phyloP scores from a whole-genome alignment of 2,888 invertebrate genomes.

The Acheta domesticus region DNA sequence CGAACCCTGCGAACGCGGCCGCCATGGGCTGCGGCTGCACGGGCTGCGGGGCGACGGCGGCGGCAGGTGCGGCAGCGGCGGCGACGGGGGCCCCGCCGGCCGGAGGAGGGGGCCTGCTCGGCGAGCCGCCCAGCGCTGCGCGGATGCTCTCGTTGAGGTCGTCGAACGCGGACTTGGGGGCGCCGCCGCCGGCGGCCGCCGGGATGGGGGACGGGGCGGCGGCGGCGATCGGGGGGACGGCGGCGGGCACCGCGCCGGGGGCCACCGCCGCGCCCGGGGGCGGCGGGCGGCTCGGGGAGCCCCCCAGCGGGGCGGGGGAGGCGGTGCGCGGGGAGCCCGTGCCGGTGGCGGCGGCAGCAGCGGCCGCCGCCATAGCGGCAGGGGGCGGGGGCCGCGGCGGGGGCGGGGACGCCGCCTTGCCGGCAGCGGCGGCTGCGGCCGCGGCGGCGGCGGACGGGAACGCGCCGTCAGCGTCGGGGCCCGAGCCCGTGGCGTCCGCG shows the following conservation, averaged over 20 bases:
- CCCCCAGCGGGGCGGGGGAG: constrained; percentile 46
- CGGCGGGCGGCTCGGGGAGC: constrained; percentile 45
- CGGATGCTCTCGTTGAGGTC: constrained; percentile 67
- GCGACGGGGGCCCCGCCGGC: constrained; percentile 53
- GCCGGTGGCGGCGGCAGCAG: constrained; percentile 45
- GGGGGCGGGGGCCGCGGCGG: constrained; percentile 51
- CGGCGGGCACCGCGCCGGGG: constrained; percentile 38
- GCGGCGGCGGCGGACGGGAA: constrained; percentile 24
- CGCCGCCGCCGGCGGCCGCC: constrained; percentile 46
- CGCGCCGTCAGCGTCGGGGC: constrained; percentile 26
- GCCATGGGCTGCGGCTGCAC: constrained; percentile 44
- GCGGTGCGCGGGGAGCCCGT: constrained; percentile 44
- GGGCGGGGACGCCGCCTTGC: constrained; percentile 48
- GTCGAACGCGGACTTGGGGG: constrained; percentile 62
- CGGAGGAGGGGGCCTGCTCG: constrained; percentile 44
- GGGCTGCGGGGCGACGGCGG: constrained; percentile 25
- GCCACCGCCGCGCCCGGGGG: constrained; percentile 43
- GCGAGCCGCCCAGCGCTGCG: constrained; percentile 64
- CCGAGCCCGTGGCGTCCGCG: not conserved
- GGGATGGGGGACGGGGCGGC: constrained; percentile 37
- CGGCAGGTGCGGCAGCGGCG: constrained; percentile 37
- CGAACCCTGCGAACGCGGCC: constrained; percentile 62
- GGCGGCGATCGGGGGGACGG: constrained; percentile 45
- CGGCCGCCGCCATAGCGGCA: constrained; percentile 46
- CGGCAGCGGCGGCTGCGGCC: constrained; percentile 39